A percentile compares a stretch with the other conserved stretches of the same genome.
Conservation (phyloP, 2,797 vertebrate species). For the Pantherophis alleghaniensis region DNA sequence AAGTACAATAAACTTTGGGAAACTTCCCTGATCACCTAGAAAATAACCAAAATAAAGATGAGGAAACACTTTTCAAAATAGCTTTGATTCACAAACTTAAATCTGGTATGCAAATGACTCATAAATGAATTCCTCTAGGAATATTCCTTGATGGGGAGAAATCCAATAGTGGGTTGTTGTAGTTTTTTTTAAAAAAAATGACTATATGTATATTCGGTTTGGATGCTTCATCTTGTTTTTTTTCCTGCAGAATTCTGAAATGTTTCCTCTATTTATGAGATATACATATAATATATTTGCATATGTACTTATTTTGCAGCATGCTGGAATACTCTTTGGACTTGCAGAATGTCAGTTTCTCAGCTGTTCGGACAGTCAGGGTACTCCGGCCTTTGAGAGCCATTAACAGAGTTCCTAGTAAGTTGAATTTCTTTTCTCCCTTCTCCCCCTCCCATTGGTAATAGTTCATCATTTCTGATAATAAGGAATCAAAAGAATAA, state of each 20-base stretch:
- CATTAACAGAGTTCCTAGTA: conserved; percentile 98
- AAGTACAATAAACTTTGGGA: neutral
- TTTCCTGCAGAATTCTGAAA: conserved; percentile 55
- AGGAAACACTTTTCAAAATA: neutral
- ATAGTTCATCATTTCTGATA: neutral
- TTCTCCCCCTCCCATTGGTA: neutral
- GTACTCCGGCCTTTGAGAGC: conserved; percentile 95
- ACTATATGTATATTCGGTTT: conserved; percentile 44
- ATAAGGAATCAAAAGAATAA: neutral
- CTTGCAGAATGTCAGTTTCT: conserved; percentile 97
- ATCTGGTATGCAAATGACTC: conserved; percentile 48
- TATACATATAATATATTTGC: conserved; percentile 19
- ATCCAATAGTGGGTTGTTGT: conserved; percentile 35
- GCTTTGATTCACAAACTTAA: conserved; percentile 42
- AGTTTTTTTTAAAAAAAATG: neutral
- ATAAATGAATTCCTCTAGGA: conserved; percentile 62
- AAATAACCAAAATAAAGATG: conserved; percentile 5
- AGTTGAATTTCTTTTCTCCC: conserved; percentile 70
- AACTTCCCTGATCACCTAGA: neutral
- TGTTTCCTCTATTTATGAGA: conserved; percentile 27
- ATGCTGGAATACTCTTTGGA: conserved; percentile 99
- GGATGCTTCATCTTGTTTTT: conserved; percentile 49
- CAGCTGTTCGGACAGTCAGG: conserved; percentile 93
- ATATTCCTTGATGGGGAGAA: conserved; percentile 44
- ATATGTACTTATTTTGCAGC: conserved; percentile 68